Conservation (phyloP, 2,797 vertebrate genomes). For the Peromyscus attwateri region DNA sequence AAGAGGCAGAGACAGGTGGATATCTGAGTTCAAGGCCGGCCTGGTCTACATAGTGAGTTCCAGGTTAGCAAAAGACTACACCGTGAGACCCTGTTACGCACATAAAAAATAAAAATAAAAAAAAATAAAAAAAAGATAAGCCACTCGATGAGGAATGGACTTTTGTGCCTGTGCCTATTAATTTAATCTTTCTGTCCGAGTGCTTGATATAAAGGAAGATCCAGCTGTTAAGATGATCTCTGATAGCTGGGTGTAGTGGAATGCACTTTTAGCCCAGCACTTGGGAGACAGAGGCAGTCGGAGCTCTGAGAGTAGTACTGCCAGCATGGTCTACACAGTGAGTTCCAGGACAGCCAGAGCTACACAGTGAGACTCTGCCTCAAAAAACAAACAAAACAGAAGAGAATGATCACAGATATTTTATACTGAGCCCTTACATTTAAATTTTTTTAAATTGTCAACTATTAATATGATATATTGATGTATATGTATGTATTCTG, state of each 20-base stretch:
- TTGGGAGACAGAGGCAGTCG: too few relatives aligned
- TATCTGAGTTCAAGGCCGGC: neutral
- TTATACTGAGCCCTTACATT: conserved; percentile 1
- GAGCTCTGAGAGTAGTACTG: too few relatives aligned
- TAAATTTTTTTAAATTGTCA: conserved; percentile 1
- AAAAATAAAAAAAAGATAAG: neutral
- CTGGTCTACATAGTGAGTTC: neutral
- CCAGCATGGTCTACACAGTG: too few relatives aligned
- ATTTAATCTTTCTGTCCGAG: neutral
- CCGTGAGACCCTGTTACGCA: neutral
- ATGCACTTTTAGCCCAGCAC: neutral
- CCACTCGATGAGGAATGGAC: neutral
- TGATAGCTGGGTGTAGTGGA: neutral
- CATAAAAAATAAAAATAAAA: too few relatives aligned
- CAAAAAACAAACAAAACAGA: neutral
- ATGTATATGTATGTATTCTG: neutral
- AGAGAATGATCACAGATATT: neutral
- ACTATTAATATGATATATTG: neutral
- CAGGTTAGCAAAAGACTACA: neutral
- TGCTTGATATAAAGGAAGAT: neutral
- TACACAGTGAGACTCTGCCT: neutral
- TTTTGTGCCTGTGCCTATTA: conserved; percentile 1
- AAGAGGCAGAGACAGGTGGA: neutral
- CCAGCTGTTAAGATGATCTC: neutral
- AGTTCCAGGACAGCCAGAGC: too few relatives aligned